Percentiles rank a stretch among this genome's conserved stretches.
phyloP scores from a whole-genome alignment of 2,888 invertebrate species.

The Drosophila greeni region DNA sequence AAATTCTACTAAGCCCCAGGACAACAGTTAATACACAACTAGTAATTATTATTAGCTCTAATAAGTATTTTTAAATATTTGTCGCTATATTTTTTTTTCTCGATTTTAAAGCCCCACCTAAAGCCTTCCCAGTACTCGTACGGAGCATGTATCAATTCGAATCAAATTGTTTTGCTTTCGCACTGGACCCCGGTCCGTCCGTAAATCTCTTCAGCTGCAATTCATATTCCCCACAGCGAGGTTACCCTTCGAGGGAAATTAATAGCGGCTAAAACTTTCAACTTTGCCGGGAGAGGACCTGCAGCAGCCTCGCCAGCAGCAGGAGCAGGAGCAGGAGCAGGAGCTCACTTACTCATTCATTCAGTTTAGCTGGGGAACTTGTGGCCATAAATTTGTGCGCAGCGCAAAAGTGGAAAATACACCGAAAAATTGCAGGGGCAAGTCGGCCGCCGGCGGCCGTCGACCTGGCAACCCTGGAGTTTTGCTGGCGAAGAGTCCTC shows the following conservation, averaged over 20 bases:
- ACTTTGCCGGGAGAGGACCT: constrained; percentile 39
- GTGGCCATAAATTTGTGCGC: constrained; percentile 65
- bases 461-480: constrained; percentile 5
- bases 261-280: constrained; percentile 63
- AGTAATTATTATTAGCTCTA: not conserved
- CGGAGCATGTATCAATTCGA: constrained; percentile 20
- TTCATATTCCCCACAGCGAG: constrained; percentile 59
- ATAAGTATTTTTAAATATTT: not conserved
- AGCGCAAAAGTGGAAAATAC: constrained; percentile 55
- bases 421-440: constrained; percentile 55
- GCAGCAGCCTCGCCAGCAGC: constrained; percentile 33
- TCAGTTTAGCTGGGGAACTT: constrained; percentile 53
- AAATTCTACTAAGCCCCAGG: too few relatives aligned
- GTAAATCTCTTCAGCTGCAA: constrained; percentile 38
- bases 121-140: not conserved
- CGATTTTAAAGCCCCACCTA: not conserved
- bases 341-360: constrained; percentile 49
- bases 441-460: constrained; percentile 9
- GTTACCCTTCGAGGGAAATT: constrained; percentile 50
- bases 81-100: not conserved
- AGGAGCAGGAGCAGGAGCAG: constrained; percentile 42
- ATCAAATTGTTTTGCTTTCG: constrained; percentile 23
- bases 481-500: constrained; percentile 18
- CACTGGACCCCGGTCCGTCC: constrained; percentile 22
- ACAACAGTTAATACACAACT: not conserved